phyloP scores from a whole-genome alignment of 2,113 vertebrate genomes.

The Chrysemys picta region DNA sequence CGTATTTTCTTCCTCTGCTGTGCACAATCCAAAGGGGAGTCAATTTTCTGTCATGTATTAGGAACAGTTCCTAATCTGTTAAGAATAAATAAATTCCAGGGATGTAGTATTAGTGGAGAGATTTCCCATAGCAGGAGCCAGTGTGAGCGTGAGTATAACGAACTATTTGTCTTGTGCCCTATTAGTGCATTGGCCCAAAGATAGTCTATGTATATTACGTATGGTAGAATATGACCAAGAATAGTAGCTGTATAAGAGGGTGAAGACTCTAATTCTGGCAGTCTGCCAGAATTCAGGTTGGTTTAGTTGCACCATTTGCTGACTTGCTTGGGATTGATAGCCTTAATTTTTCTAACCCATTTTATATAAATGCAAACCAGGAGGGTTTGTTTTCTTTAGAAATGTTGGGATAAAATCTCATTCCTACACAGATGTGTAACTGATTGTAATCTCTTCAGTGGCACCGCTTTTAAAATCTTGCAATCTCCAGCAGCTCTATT shows the following conservation, averaged over 20 bases:
- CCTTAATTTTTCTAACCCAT: neutral
- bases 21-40: slow-evolving; percentile 16
- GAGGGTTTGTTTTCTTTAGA: neutral
- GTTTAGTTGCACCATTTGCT: neutral
- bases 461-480: neutral
- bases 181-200: neutral
- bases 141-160: slow-evolving; percentile 7
- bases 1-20: slow-evolving; percentile 27
- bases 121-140: slow-evolving; percentile 33
- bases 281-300: neutral
- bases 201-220: neutral
- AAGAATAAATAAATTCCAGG: slow-evolving; percentile 34
- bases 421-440: neutral
- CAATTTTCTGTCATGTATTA: slow-evolving; percentile 18
- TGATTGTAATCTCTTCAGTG: neutral
- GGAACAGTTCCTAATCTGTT: slow-evolving; percentile 48
- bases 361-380: neutral
- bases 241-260: neutral
- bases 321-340: neutral
- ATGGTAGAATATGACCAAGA: neutral
- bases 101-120: slow-evolving; percentile 20
- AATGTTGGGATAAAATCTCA: neutral
- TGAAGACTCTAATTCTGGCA: neutral
- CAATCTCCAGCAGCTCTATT: neutral
- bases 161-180: neutral